These are phyloP conservation scores for Nomada ruficornis DNA, from an alignment of 2,888 invertebrate species.

Conservation along the genomic window DNA sequence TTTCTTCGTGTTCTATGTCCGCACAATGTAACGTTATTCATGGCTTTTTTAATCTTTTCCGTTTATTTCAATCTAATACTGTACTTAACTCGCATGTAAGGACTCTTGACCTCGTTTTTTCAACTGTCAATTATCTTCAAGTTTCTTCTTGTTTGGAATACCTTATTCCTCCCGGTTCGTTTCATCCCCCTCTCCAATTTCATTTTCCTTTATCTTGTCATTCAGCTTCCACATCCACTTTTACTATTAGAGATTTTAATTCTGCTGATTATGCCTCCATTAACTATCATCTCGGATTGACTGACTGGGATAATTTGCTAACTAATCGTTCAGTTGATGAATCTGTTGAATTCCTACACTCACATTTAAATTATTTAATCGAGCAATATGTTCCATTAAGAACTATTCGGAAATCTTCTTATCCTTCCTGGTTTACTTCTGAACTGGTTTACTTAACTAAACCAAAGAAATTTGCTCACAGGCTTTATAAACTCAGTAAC, in stretches of 20 bases:
- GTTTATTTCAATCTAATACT: constrained; percentile 9
- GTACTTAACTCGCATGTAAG: not conserved
- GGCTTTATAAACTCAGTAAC: not conserved
- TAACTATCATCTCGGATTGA: not conserved
- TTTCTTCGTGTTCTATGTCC: not conserved
- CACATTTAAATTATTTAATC: not conserved
- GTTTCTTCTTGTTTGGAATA: not conserved
- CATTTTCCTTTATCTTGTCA: not conserved
- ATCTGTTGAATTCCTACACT: constrained; percentile 1
- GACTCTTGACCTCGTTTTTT: constrained; percentile 11
- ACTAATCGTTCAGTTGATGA: not conserved
- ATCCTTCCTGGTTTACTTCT: not conserved
- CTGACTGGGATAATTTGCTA: constrained; percentile 3
- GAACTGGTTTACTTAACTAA: not conserved
- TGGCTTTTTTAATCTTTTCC: not conserved
- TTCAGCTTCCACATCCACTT: not conserved
- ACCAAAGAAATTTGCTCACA: constrained; percentile 1
- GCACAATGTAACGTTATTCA: not conserved
- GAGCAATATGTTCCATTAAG: not conserved
- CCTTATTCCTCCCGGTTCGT: not conserved
- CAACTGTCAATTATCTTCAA: not conserved
- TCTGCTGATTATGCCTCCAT: not conserved
- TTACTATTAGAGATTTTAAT: not conserved
- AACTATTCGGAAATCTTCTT: not conserved
- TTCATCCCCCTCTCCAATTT: not conserved